Evolutionary conservation across 2,113 vertebrate species (phyloP), one percentile per base, ranked within the genome.

Genomic region (Larimichthys crocea): DNA sequence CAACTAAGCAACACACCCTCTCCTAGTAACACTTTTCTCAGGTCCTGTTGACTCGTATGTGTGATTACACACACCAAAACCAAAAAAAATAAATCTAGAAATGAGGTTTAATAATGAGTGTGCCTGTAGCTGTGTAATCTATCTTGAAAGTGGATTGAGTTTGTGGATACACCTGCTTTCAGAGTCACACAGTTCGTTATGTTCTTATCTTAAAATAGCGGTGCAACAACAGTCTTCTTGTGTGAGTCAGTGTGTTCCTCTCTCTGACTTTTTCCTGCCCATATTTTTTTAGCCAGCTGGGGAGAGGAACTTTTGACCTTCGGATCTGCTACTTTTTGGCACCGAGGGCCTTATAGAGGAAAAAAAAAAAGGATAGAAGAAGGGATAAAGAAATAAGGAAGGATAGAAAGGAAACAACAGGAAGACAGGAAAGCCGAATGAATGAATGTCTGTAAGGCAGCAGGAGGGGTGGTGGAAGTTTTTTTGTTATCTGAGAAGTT

Each of bases 351-450:
- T 83, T 48, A 35, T 35, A 35, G 24, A 24, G 24, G 24, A n/a
- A n/a, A n/a, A n/a, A n/a, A 31, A 31, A 75, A 71, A 26, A 52
- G 10, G 17, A 49, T 31, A n/a, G n/a, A 74, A 70, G 57, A 17
- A 26, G 50, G 0, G 12, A 52, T 72, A 57, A 84, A 56, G 53
- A 70, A 53, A 61, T 31, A n/a, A 3, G 3, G 44, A 29, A 5
- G 24, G 40, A 82, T 59, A 56, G 22, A 70, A 46, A 73, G 60
- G 71, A 70, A 80, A 80, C 74, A 57, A 74, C 35, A 84, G 71
- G 57, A 83, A 24, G 31, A 75, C 31, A 59, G 62, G 63, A 75
- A 48, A 29, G 56, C 15, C 4, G 22, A 64, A 74, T 49, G 63
- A 84, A 82, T 80, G 49, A 26, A 40, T n/a, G 79, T 68, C 48